Base-by-base conservation (phyloP, 1,140 invertebrate genomes). In the Linepithema humile region DNA sequence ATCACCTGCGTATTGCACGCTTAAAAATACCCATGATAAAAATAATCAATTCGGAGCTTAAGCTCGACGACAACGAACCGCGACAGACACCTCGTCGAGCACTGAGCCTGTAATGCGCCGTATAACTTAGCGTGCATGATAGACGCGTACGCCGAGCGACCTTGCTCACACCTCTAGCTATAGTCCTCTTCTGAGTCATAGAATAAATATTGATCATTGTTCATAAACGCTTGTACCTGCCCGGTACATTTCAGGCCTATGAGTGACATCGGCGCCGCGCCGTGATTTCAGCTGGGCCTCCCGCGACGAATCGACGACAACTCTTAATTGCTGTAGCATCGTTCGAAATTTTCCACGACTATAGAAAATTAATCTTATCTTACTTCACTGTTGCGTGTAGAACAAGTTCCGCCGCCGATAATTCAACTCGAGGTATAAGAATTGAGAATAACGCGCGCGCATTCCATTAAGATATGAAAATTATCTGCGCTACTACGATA, bases 191-290 rank as follows among this genome's bases (percentile, higher is more conserved):
- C 32, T 80, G 55, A 93, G 78, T 93, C 91, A 93, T 72, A 82
- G 74, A 87, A 91, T 88, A 90, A 91, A 93, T 93, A 93, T 93
- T 92, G 92, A 93, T 92, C 90, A 90, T 91, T 89, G 83, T 84
- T 72, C 82, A 84, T 80, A 87, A 88, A 84, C 48, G 62, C 38
- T 55, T 50, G 15, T 65, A 70, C 35, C 60, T 80, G 75, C 40
- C 35, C 20, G 15, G 35, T 38, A 15, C 32, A 26, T 40, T 29
- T 73, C 53, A 57, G 23, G 17, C 12, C 17, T 9, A 15, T 48
- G 29, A 9, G 15, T 45, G 38, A 12, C 29, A 20, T 20, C 26
- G 43, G 43, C 70, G n/a, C n/a, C 43, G 20, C 17, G 17, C 15
- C 17, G 55, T 7, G 62, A 53, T 55, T 80, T 70, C 17, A 9